Evolutionary conservation across 2,797 vertebrate species (phyloP), one percentile per base, ranked within the genome.

Genomic region (Onychomys arenicola): DNA sequence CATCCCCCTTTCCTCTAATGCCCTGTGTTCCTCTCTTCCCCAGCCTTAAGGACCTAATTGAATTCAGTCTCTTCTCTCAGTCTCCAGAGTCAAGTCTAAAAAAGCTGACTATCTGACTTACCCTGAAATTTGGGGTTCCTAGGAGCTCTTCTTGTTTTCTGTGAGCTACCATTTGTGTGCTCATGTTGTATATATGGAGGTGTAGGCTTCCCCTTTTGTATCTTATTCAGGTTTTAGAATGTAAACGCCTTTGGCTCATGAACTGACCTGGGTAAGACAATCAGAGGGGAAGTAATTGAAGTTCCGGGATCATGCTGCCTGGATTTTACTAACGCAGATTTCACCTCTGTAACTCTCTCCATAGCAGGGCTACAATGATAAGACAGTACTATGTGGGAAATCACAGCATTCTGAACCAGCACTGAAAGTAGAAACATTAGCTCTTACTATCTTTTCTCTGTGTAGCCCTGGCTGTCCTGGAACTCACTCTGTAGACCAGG

Each of bases 41-140:
- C 11, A 85, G 69, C 8, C 92, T 91, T 84, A 83, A 91, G 73
- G n/a, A 32, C 40, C 27, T 69, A 71, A 76, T 27, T 84, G 55
- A 88, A 67, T 77, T 75, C 86, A 21, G 46, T 88, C 90, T 65
- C 59, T 90, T 93, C 77, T 88, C 59, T n/a, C 63, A n/a, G 23
- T 61, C 65, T 89, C 69, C 25, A 80, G 67, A 96, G 43, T 81
- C 87, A 96, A 94, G 89, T 90, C 91, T 46, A 63, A 32, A 87
- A 89, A 91, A 87, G 27, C 34, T 76, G 37, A 57, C 27, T 93
- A 34, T 63, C 37, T 80, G 29, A 57, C 40, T 78, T 93, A 23
- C 91, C 55, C 55, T 77, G 34, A 90, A 90, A 43, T 14, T 85
- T 43, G 82, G 71, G 93, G 76, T 57, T 77, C 40, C 87, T 73